These are phyloP conservation scores for Pimephales promelas DNA, from an alignment of 2,113 vertebrate genomes.

Conservation along the genomic window DNA sequence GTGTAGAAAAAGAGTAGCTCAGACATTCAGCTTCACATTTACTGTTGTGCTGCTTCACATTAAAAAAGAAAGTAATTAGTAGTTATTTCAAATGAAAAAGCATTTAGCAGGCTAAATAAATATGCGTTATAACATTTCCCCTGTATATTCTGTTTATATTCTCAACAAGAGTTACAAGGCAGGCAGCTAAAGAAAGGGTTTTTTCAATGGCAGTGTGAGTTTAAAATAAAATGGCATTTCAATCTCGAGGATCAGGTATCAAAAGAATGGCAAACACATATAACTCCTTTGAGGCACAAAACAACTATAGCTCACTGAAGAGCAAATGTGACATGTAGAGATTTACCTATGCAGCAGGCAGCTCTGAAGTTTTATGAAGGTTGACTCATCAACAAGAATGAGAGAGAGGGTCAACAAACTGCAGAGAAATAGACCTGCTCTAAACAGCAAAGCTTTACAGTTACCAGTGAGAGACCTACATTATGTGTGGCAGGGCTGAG, in stretches of 20 bases:
- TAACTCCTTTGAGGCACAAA: slow-evolving; percentile 8
- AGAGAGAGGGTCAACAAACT: slow-evolving; percentile 36
- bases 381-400: slow-evolving; percentile 53
- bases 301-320: slow-evolving; percentile 49
- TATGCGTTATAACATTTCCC: not conserved
- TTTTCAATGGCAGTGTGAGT: not conserved
- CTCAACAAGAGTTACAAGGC: not conserved
- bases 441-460: not conserved
- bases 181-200: not conserved
- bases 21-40: not conserved
- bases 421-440: slow-evolving; percentile 25
- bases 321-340: slow-evolving; percentile 56
- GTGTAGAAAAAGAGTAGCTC: not conserved
- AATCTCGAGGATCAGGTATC: not conserved
- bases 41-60: not conserved
- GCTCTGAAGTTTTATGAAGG: slow-evolving; percentile 40
- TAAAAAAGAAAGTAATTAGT: not conserved
- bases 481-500: not conserved
- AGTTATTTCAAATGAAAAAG: not conserved
- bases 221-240: slow-evolving; percentile 25
- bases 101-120: not conserved
- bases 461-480: slow-evolving; percentile 34
- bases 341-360: slow-evolving; percentile 63
- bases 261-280: slow-evolving; percentile 60
- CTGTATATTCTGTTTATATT: not conserved